These are phyloP conservation scores for Labeo catla DNA, from an alignment of 2,113 vertebrate genomes.

Conservation along the genomic window DNA sequence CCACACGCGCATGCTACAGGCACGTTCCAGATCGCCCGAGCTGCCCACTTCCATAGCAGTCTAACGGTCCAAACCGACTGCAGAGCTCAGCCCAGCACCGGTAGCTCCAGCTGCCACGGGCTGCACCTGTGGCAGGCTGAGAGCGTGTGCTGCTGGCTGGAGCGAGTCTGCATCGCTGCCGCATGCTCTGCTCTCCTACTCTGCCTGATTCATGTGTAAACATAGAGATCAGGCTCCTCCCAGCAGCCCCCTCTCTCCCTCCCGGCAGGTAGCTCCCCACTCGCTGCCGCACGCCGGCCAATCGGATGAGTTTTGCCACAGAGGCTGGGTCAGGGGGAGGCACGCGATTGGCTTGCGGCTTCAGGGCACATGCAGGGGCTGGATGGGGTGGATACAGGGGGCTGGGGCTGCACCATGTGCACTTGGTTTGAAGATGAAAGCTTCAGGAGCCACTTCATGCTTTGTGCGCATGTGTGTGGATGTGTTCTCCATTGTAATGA, in stretches of 20 bases:
- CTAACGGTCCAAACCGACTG: constrained; percentile 43
- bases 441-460: constrained; percentile 52
- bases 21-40: constrained; percentile 48
- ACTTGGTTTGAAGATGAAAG: constrained; percentile 70
- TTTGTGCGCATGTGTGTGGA: constrained; percentile 10
- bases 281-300: constrained; percentile 63
- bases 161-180: constrained; percentile 48
- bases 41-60: constrained; percentile 52
- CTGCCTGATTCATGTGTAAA: constrained; percentile 52
- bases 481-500: neutral
- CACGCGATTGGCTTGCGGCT: constrained; percentile 60
- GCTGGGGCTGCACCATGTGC: constrained; percentile 68
- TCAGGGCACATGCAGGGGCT: constrained; percentile 56
- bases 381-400: constrained; percentile 58
- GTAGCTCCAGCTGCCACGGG: constrained; percentile 32
- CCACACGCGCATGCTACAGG: constrained; percentile 40
- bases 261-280: constrained; percentile 52
- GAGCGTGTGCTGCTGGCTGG: constrained; percentile 8
- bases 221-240: constrained; percentile 38
- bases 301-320: constrained; percentile 59
- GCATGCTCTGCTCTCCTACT: constrained; percentile 51
- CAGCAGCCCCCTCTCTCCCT: constrained; percentile 53
- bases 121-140: constrained; percentile 32
- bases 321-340: constrained; percentile 35
- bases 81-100: constrained; percentile 25